Percentiles rank a stretch among this genome's conserved stretches.
phyloP scores from a whole-genome alignment of 1,140 invertebrate species.

The Pseudomyrmex concolor region DNA sequence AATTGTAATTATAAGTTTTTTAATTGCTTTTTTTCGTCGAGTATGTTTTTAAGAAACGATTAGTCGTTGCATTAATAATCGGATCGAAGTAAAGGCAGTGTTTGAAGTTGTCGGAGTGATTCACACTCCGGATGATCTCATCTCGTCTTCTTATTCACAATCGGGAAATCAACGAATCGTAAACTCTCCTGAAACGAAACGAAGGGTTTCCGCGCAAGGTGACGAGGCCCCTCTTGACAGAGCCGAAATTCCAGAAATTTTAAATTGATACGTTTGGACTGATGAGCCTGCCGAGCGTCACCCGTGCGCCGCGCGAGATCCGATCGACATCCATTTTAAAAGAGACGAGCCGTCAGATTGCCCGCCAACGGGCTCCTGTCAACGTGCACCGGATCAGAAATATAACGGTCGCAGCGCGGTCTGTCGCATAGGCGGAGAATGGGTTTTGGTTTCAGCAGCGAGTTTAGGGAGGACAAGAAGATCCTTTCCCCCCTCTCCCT shows the following conservation, averaged over 20 bases:
- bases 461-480: conserved; percentile 54
- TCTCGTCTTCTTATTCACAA: conserved; percentile 27
- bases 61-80: not conserved
- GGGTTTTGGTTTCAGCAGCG: conserved; percentile 53
- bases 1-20: not conserved
- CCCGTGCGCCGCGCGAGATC: conserved; percentile 7
- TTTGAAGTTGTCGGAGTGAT: conserved; percentile 33
- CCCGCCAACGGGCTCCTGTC: conserved; percentile 59
- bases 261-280: conserved; percentile 62
- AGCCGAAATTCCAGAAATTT: conserved; percentile 56
- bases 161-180: conserved; percentile 5
- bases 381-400: conserved; percentile 71
- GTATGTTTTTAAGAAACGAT: not conserved
- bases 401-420: conserved; percentile 49
- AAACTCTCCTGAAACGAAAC: not conserved
- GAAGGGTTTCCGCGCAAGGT: conserved; percentile 16
- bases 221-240: conserved; percentile 7
- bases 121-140: conserved; percentile 20
- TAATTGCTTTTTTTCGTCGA: not conserved
- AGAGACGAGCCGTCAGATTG: conserved; percentile 56
- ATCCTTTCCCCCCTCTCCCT: conserved; percentile 34
- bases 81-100: conserved; percentile 20
- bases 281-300: conserved; percentile 56
- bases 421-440: conserved; percentile 46
- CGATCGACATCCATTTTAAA: conserved; percentile 61